Percentiles rank a stretch among this genome's conserved stretches.
Evolutionary conservation across 2,888 invertebrate species (phyloP).

Genomic region (Homarus gammarus): DNA sequence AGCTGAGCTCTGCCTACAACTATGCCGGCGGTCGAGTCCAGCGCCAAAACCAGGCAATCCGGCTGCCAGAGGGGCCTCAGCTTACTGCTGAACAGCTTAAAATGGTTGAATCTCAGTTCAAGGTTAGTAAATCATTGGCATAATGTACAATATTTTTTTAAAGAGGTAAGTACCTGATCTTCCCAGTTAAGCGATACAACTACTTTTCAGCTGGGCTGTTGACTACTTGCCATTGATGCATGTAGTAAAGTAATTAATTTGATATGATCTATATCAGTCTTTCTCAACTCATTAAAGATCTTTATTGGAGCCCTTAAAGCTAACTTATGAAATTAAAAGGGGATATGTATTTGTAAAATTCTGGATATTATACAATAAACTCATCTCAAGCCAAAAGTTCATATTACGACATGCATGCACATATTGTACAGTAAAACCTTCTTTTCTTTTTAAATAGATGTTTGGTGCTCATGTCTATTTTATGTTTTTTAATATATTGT

Average conservation of each 20-base stretch:
- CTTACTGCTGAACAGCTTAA: constrained; percentile 73
- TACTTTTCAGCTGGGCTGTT: neutral
- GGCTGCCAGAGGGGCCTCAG: constrained; percentile 74
- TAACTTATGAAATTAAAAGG: neutral
- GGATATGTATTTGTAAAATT: neutral
- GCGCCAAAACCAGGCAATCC: constrained; percentile 62
- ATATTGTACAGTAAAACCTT: neutral
- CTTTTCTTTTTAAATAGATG: no score
- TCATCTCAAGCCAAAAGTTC: constrained; percentile 44
- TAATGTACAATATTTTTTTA: constrained; percentile 16
- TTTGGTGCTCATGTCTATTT: neutral
- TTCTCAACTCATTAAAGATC: neutral
- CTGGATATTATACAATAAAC: neutral
- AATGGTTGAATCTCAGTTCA: constrained; percentile 73
- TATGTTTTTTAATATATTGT: neutral
- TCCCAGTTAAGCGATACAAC: neutral
- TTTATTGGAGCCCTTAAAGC: no score
- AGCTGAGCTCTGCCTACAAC: constrained; percentile 71
- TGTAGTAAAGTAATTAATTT: neutral
- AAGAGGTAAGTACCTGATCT: constrained; percentile 9
- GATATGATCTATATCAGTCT: neutral
- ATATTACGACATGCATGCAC: constrained; percentile 41
- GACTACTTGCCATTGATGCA: neutral
- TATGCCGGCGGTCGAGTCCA: constrained; percentile 50
- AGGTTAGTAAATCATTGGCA: constrained; percentile 57